These are phyloP conservation scores for Peucedramus taeniatus DNA, from an alignment of 2,113 vertebrate genomes.

Conservation along the genomic window DNA sequence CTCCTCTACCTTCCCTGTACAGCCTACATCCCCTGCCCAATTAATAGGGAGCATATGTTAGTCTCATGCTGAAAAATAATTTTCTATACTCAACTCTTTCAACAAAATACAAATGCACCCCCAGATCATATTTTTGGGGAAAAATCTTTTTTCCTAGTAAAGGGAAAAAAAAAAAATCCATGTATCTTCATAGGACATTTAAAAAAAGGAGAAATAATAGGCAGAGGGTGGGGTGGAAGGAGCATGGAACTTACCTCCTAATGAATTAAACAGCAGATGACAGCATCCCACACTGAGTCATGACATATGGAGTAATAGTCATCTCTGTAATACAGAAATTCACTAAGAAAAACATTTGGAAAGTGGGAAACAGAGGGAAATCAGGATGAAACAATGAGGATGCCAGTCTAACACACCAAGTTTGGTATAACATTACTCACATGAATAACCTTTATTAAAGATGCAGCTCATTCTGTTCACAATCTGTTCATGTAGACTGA, in stretches of 20 bases:
- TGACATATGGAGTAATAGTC: not conserved
- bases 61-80: not conserved
- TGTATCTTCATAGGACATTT: not conserved
- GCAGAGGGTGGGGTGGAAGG: not conserved
- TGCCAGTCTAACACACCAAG: not conserved
- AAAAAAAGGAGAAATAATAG: not conserved
- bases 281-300: not conserved
- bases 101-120: not conserved
- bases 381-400: not conserved
- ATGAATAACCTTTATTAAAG: not conserved
- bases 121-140: not conserved
- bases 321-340: not conserved
- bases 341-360: not conserved
- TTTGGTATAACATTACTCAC: not conserved
- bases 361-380: not conserved
- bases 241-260: not conserved
- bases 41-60: not conserved
- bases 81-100: not conserved
- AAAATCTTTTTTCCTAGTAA: not conserved
- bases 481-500: not conserved
- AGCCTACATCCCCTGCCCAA: too few relatives aligned
- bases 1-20: not conserved
- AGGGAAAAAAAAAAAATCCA: not conserved
- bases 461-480: not conserved
- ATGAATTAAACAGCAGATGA: not conserved